Evolutionary conservation across 1,140 invertebrate genomes (phyloP).

Genomic region (Brachionus paranguensis): DNA sequence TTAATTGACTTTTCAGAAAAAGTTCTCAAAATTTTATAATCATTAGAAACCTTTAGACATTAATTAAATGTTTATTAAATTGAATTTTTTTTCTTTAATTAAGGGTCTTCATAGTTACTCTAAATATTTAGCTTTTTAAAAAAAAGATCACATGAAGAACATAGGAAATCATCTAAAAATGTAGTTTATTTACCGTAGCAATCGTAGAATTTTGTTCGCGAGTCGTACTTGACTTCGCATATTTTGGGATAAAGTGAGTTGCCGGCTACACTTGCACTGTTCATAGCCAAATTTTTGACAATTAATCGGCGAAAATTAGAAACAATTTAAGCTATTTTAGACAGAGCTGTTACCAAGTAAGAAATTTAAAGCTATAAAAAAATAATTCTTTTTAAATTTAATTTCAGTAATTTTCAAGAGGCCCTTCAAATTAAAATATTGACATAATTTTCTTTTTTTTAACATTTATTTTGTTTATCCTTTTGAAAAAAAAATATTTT

Average conservation of each 20-base stretch:
- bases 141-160: neutral
- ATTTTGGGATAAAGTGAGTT: neutral
- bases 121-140: neutral
- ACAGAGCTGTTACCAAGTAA: neutral
- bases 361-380: neutral
- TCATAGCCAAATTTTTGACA: neutral
- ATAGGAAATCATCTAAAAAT: neutral
- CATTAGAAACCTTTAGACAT: neutral
- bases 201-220: neutral
- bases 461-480: neutral
- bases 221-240: conserved; percentile 16
- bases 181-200: neutral
- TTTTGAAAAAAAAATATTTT: neutral
- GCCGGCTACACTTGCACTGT: neutral
- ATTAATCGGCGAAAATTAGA: neutral
- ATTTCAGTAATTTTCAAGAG: neutral
- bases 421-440: neutral
- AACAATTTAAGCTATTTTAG: neutral
- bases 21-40: neutral
- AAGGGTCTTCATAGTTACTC: neutral
- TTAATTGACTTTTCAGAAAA: neutral
- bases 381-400: neutral
- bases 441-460: neutral
- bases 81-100: neutral
- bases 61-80: neutral